Evolutionary conservation across 2,113 vertebrate species (phyloP).

Genomic region (Gymnobelideus leadbeateri): DNA sequence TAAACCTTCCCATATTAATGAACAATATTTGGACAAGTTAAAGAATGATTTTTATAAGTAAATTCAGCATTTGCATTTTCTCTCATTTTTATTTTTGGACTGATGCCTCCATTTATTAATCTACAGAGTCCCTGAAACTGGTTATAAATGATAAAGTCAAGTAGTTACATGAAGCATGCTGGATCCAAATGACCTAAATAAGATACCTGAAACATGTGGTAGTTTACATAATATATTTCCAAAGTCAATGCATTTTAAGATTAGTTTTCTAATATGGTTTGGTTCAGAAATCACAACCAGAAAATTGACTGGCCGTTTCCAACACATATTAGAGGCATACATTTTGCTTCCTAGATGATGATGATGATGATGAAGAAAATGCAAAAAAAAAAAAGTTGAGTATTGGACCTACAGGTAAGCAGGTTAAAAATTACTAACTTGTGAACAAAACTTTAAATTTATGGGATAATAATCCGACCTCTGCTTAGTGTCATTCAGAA

Average conservation of each 20-base stretch:
- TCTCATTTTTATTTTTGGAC: constrained; percentile 26
- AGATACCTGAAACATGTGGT: constrained; percentile 23
- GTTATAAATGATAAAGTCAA: neutral
- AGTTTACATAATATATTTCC: constrained; percentile 13
- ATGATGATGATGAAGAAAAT: constrained; percentile 67
- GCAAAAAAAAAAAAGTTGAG: constrained; percentile 50
- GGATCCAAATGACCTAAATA: constrained; percentile 5
- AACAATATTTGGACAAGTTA: constrained; percentile 11
- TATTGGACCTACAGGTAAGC: constrained; percentile 59
- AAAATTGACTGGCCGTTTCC: constrained; percentile 43
- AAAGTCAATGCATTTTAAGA: constrained; percentile 53
- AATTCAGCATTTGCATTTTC: constrained; percentile 39
- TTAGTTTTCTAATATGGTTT: constrained; percentile 29
- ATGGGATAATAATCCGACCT: neutral
- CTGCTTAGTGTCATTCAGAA: neutral
- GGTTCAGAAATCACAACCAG: constrained; percentile 51
- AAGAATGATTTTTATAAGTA: constrained; percentile 14
- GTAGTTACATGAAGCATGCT: neutral
- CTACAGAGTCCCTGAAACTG: neutral
- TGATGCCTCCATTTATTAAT: constrained; percentile 21
- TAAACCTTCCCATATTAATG: constrained; percentile 27
- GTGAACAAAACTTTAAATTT: constrained; percentile 61
- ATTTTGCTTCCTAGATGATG: constrained; percentile 52
- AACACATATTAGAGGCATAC: constrained; percentile 50
- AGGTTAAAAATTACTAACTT: constrained; percentile 36